Evolutionary conservation across 64 coral and sea anemone genomes (phyloP).

Genomic region (Orbicella faveolata): DNA sequence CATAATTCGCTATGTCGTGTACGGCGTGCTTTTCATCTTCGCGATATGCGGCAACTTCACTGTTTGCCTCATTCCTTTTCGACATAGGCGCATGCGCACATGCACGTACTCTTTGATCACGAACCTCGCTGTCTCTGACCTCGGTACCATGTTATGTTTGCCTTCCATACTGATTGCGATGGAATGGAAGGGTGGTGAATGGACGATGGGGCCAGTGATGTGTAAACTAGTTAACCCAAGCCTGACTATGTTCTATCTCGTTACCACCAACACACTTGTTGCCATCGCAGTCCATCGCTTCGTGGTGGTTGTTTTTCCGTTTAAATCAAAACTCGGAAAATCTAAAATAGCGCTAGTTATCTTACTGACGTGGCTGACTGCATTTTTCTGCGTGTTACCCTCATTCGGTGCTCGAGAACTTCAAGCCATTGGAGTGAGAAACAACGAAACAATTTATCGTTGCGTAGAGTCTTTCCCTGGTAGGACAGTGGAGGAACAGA

Average conservation of each 20-base stretch:
- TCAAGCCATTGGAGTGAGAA: background rate
- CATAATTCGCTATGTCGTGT: constrained; percentile 45
- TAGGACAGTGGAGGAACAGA: background rate
- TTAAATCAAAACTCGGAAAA: constrained; percentile 2
- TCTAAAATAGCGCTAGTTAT: constrained; percentile 31
- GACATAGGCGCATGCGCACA: constrained; percentile 50
- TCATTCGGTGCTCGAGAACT: constrained; percentile 56
- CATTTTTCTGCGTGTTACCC: constrained; percentile 57
- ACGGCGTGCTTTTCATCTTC: constrained; percentile 30
- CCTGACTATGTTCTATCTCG: constrained; percentile 65
- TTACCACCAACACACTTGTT: constrained; percentile 63
- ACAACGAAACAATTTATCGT: background rate
- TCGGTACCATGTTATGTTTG: constrained; percentile 58
- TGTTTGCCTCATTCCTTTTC: constrained; percentile 38
- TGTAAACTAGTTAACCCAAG: constrained; percentile 63
- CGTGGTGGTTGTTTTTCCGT: constrained; percentile 56
- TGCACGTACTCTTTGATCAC: constrained; percentile 68
- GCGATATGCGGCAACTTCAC: constrained; percentile 54
- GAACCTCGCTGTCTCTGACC: constrained; percentile 67
- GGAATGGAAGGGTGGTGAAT: background rate
- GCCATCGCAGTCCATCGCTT: constrained; percentile 67
- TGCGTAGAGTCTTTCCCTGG: constrained; percentile 41
- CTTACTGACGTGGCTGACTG: constrained; percentile 45
- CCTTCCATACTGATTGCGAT: constrained; percentile 27
- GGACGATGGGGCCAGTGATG: constrained; percentile 41